These are phyloP conservation scores for Lissonota sp. DNA, from an alignment of 2,888 invertebrate species.

Conservation along the genomic window DNA sequence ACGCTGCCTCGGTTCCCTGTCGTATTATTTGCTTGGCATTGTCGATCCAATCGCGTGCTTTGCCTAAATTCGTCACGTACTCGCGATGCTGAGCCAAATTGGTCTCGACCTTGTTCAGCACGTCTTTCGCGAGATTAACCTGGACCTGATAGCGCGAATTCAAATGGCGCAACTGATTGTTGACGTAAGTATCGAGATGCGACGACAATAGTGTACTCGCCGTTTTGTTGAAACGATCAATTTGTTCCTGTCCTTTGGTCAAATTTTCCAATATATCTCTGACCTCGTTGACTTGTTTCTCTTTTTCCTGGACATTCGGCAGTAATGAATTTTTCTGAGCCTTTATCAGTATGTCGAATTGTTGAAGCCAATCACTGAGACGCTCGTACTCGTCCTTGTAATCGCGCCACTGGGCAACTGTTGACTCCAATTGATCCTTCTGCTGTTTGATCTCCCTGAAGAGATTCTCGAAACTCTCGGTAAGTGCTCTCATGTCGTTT, in stretches of 20 bases:
- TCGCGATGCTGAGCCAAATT: slow-evolving; percentile 94
- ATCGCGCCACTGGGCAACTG: slow-evolving; percentile 93
- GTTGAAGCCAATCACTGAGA: slow-evolving; percentile 96
- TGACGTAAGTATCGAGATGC: slow-evolving; percentile 94
- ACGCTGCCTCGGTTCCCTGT: slow-evolving; percentile 91
- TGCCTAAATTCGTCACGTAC: slow-evolving; percentile 90
- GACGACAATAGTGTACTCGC: slow-evolving; percentile 91
- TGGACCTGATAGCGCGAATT: slow-evolving; percentile 96
- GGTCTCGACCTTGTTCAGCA: slow-evolving; percentile 94
- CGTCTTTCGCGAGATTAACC: slow-evolving; percentile 94
- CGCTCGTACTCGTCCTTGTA: slow-evolving; percentile 97
- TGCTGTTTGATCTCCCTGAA: slow-evolving; percentile 94
- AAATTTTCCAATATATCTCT: slow-evolving; percentile 90
- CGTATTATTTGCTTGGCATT: slow-evolving; percentile 93
- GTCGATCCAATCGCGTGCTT: slow-evolving; percentile 94
- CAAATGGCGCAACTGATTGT: slow-evolving; percentile 93
- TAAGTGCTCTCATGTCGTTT: slow-evolving; percentile 93
- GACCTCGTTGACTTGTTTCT: slow-evolving; percentile 93
- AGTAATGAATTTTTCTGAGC: slow-evolving; percentile 94
- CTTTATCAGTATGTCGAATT: slow-evolving; percentile 95
- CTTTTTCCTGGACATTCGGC: slow-evolving; percentile 92
- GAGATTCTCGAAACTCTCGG: slow-evolving; percentile 93
- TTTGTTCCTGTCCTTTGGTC: slow-evolving; percentile 91
- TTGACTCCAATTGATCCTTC: slow-evolving; percentile 92
- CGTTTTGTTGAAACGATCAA: slow-evolving; percentile 92